These are phyloP conservation scores for Epistrophella euchroma DNA, from an alignment of 2,888 invertebrate genomes.

Conservation along the genomic window DNA sequence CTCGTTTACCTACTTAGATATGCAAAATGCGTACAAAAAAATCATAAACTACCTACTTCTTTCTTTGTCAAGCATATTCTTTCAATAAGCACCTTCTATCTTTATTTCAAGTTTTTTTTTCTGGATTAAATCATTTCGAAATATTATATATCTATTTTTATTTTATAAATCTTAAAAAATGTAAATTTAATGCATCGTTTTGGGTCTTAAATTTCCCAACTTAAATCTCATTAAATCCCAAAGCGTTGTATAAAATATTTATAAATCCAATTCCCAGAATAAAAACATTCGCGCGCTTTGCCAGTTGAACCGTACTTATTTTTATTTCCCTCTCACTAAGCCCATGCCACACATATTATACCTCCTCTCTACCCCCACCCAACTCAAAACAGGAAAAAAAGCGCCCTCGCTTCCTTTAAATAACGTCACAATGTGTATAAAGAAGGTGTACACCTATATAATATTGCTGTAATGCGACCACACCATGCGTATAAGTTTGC, in stretches of 20 bases:
- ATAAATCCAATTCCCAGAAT: constrained; percentile 45
- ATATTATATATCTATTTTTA: background rate
- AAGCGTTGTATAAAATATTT: constrained; percentile 54
- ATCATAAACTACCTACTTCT: too few relatives aligned
- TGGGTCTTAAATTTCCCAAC: constrained; percentile 58
- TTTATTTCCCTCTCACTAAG: constrained; percentile 4
- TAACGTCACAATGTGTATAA: constrained; percentile 1
- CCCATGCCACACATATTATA: background rate
- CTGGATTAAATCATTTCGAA: background rate
- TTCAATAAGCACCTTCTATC: background rate
- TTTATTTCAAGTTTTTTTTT: background rate
- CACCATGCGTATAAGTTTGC: constrained; percentile 45
- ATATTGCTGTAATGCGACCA: constrained; percentile 15
- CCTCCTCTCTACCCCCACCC: too few relatives aligned
- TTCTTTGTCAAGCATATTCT: background rate
- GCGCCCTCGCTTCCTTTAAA: constrained; percentile 3
- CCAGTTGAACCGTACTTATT: constrained; percentile 56
- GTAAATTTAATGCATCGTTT: constrained; percentile 61
- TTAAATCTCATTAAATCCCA: constrained; percentile 70
- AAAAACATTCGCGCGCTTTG: constrained; percentile 35
- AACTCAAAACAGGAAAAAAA: background rate
- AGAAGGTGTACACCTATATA: constrained; percentile 7
- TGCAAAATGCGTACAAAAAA: too few relatives aligned
- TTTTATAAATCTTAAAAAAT: constrained; percentile 30
- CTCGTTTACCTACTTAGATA: too few relatives aligned